A percentile compares a stretch with the other conserved stretches of the same genome.
Evolutionary conservation across 1,140 invertebrate species (phyloP).

Genomic region (Camponotus pennsylvanicus): DNA sequence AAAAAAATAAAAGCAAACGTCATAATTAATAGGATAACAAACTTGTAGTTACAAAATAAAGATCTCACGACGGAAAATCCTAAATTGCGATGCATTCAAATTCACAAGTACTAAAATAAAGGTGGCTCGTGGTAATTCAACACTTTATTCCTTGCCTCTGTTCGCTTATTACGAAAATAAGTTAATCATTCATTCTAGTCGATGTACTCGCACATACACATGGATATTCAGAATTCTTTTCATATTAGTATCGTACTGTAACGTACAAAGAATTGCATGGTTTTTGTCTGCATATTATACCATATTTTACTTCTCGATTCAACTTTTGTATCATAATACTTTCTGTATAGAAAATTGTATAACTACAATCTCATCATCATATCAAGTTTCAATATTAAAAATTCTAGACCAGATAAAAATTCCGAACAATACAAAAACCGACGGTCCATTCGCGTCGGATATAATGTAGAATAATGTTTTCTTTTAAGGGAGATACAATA

Average conservation of each 20-base stretch:
- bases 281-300: background rate
- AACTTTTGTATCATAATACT: background rate
- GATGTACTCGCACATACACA: background rate
- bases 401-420: constrained; percentile 39
- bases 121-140: constrained; percentile 30
- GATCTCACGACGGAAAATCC: background rate
- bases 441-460: background rate
- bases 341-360: constrained; percentile 13
- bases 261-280: constrained; percentile 60
- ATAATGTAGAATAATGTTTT: constrained; percentile 5
- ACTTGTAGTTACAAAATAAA: constrained; percentile 13
- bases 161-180: constrained; percentile 46
- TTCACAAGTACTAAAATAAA: constrained; percentile 16
- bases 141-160: constrained; percentile 40
- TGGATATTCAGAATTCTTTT: constrained; percentile 43
- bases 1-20: background rate
- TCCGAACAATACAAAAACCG: constrained; percentile 46
- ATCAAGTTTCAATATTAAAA: constrained; percentile 32
- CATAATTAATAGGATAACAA: constrained; percentile 12
- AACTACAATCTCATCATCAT: constrained; percentile 37
- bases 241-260: constrained; percentile 37
- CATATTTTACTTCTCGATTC: background rate
- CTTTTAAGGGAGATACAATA: background rate
- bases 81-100: background rate
- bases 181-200: background rate